These are phyloP conservation scores for Nymphicus hollandicus DNA, from an alignment of 2,113 vertebrate genomes.

Conservation along the genomic window DNA sequence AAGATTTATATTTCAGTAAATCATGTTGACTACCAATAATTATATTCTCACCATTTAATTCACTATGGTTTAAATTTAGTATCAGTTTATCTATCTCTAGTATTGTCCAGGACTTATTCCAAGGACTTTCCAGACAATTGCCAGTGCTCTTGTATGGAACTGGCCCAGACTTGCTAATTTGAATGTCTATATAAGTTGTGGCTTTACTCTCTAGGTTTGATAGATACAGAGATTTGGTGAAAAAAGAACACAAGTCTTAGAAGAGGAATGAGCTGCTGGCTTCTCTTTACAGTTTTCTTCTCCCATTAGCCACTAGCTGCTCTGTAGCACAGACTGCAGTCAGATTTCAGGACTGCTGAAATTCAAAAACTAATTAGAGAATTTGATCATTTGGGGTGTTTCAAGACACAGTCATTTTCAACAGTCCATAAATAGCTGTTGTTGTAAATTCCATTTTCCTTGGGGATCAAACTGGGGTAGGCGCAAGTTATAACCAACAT, in stretches of 20 bases:
- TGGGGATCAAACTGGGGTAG: background rate
- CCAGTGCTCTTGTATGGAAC: background rate
- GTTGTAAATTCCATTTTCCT: background rate
- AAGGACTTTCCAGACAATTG: background rate
- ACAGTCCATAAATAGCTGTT: background rate
- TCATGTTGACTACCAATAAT: background rate
- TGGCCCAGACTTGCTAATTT: background rate
- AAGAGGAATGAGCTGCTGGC: background rate
- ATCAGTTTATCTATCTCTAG: background rate
- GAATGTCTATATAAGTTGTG: background rate
- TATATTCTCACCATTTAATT: background rate
- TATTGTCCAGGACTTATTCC: background rate
- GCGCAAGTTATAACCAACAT: background rate
- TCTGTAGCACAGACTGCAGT: background rate
- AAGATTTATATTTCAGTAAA: conserved; percentile 1
- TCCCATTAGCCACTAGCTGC: background rate
- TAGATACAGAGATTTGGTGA: background rate
- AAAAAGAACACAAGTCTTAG: background rate
- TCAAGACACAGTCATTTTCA: background rate
- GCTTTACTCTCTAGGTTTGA: background rate
- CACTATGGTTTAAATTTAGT: background rate
- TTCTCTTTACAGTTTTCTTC: background rate
- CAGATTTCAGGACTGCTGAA: background rate
- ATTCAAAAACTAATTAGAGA: background rate
- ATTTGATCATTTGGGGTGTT: background rate